Evolutionary conservation across 1,140 invertebrate species (phyloP), one percentile per base, ranked within the genome.

Genomic region (Batillaria attramentaria): DNA sequence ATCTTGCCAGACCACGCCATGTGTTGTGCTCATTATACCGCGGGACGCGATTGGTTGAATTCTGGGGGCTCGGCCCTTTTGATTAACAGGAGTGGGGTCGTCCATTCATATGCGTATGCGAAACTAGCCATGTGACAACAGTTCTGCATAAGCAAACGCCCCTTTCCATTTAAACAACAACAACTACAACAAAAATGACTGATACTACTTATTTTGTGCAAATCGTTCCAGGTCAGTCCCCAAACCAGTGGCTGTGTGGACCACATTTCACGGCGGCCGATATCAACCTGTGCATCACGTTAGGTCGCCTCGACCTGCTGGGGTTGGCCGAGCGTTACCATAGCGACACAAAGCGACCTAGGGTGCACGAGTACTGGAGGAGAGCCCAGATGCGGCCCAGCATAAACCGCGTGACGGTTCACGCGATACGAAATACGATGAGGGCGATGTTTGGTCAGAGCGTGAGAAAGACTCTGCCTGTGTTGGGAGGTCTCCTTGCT

Each of bases 211-310:
- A n/a, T n/a, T n/a, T n/a, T n/a, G n/a, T n/a, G n/a, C n/a, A n/a
- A n/a, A n/a, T n/a, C n/a, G n/a, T 85, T 86, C 84, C 82, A 84
- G 81, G 84, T 75, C 81, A 43, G 16, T 79, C 78, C 24, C 85
- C 90, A 82, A 91, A 93, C 35, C 92, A 92, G 85, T 96, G 95
- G 95, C 88, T 96, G 60, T 94, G 94, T 81, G 93, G 93, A 74
- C 92, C 94, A 82, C 90, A 92, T 31, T 94, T 95, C 81, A 95
- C 93, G 8, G 92, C 95, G 78, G 95, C 95, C 39, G 95, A 96
- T 90, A 93, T 96, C 28, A 93, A 92, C 79, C 90, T 96, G 69
- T 92, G 94, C 28, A 90, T 95, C n/a, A 89, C 96, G 24, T 88
- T 96, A 54, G 93, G 95, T 87, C 92, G 95, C 37, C 87, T 96